Evolutionary conservation across 2,888 invertebrate species (phyloP).

Genomic region (Agrotis clavis): DNA sequence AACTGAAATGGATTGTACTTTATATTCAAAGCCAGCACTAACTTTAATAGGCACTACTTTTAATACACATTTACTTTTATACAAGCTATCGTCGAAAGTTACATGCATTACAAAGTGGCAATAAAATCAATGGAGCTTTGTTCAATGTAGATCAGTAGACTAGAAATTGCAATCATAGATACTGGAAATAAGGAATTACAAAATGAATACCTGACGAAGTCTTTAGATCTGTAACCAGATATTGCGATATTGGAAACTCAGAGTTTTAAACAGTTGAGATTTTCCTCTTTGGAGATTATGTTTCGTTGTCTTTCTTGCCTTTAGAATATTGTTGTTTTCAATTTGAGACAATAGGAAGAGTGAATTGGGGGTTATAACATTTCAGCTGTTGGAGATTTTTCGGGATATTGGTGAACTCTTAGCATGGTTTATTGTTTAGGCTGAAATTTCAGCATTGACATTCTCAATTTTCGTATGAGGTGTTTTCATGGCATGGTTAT

Average conservation of each 20-base stretch:
- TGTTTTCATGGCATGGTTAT: no score
- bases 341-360: not conserved
- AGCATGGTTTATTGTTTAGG: not conserved
- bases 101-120: constrained; percentile 23
- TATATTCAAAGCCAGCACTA: not conserved
- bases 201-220: constrained; percentile 35
- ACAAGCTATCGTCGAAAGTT: constrained; percentile 2
- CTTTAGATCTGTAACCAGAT: constrained; percentile 22
- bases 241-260: constrained; percentile 33
- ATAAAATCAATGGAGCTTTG: constrained; percentile 41
- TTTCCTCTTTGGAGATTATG: constrained; percentile 2
- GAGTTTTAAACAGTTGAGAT: not conserved
- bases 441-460: not conserved
- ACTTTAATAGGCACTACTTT: not conserved
- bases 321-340: not conserved
- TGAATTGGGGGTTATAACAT: not conserved
- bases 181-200: constrained; percentile 37
- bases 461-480: not conserved
- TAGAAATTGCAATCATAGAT: constrained; percentile 56
- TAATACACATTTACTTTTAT: constrained; percentile 22
- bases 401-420: not conserved
- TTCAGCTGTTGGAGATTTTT: not conserved
- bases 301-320: not conserved
- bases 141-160: constrained; percentile 38
- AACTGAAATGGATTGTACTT: not conserved